Evolutionary conservation across 2,797 vertebrate genomes (phyloP).

Genomic region (Enoplosus armatus): DNA sequence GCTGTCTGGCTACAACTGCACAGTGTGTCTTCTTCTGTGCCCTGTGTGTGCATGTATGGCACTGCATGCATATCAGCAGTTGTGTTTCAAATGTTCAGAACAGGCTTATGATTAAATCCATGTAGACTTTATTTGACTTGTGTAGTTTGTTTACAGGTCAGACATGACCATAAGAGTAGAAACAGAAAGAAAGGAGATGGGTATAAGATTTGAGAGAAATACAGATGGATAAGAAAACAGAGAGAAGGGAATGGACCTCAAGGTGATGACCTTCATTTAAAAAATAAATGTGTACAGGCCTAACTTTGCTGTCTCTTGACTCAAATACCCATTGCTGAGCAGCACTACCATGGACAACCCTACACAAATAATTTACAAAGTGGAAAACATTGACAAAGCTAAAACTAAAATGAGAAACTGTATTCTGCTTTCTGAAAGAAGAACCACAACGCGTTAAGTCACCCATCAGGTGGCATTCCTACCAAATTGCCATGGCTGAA

Average conservation of each 20-base stretch:
- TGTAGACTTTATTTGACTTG: constrained; percentile 18
- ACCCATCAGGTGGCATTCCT: constrained; percentile 60
- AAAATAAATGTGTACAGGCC: neutral
- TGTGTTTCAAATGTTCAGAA: constrained; percentile 27
- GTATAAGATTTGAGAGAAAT: neutral
- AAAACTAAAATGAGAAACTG: constrained; percentile 35
- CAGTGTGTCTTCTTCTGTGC: constrained; percentile 27
- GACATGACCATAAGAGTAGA: neutral
- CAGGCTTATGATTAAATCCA: constrained; percentile 25
- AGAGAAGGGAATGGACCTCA: constrained; percentile 20
- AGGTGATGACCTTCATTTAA: constrained; percentile 21
- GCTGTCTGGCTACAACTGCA: constrained; percentile 53
- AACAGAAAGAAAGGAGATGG: neutral
- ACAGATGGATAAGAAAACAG: neutral
- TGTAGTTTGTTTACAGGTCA: constrained; percentile 23
- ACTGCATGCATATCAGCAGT: constrained; percentile 13
- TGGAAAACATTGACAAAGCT: constrained; percentile 6
- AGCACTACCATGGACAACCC: neutral
- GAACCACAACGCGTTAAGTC: constrained; percentile 51
- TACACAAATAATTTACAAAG: constrained; percentile 1
- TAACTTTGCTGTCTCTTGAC: constrained; percentile 15
- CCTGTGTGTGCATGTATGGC: constrained; percentile 17
- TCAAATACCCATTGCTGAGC: neutral
- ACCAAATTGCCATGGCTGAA: constrained; percentile 64
- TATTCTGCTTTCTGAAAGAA: constrained; percentile 31